Base-by-base conservation (phyloP, 1,140 invertebrate genomes). In the Cydia splendana region DNA sequence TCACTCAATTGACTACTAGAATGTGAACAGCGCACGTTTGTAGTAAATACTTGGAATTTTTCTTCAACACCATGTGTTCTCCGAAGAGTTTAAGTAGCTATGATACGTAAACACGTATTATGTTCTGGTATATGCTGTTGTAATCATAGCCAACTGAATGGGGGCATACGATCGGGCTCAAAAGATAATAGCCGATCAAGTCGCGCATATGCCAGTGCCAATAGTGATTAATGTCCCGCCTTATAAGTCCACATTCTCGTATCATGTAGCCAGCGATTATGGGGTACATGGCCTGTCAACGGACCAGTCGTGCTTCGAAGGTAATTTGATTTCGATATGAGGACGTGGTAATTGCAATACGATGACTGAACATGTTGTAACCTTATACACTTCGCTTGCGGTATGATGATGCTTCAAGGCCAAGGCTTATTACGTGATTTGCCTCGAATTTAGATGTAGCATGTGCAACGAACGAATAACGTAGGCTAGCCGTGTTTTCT, bases 331-430 rank as follows among this genome's bases (percentile, higher is more conserved):
- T 71, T 38, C n/a, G 34, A 71, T 42, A 71, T 71, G 15, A 74
- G 15, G 7, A 74, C 18, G 73, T 74, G 48, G 10, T 74, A 74
- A 74, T 74, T 74, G 67, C 67, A 74, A 74, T 53, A 53, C 74
- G 69, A 80, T 82, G 77, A 79, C 74, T 80, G 78, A 74, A 45
- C 75, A 65, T 80, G 79, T 79, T 79, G 79, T 82, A 78, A 80
- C 74, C 51, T 38, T 78, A 78, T 74, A 48, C 42, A 74, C 65
- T 65, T 76, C 71, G 69, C 74, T 71, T 76, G 78, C 75, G 73
- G 75, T 77, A 75, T 75, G 73, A 80, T 79, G 75, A 79, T 74
- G 76, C 62, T 77, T 57, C 82, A 83, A 83, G 82, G 82, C 76
- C 78, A 78, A 78, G 75, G 77, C 65, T 76, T 51, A 69, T 73